Evolutionary conservation across 2,888 invertebrate species (phyloP).

Genomic region (Lithophane leautieri): DNA sequence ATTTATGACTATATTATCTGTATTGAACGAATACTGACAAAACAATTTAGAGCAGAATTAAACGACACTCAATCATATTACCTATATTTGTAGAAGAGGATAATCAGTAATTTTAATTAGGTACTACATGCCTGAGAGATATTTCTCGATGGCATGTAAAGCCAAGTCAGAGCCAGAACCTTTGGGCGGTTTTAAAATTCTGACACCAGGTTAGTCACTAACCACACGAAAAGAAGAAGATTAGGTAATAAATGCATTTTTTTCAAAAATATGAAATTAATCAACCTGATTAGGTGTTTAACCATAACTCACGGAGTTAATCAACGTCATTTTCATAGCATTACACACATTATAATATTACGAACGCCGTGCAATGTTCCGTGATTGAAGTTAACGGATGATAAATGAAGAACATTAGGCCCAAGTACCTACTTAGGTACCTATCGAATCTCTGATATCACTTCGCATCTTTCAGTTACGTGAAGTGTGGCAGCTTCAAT

Average conservation of each 20-base stretch:
- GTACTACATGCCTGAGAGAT: too few relatives aligned
- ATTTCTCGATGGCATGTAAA: too few relatives aligned
- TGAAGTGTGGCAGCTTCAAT: neutral
- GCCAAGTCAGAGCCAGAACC: too few relatives aligned
- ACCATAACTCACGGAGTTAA: neutral
- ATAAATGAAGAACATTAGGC: conserved; percentile 17
- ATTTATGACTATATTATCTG: too few relatives aligned
- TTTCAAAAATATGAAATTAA: neutral
- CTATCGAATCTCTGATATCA: neutral
- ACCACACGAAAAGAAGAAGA: too few relatives aligned
- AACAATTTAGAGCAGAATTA: neutral
- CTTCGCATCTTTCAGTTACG: conserved; percentile 5
- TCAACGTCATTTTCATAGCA: conserved; percentile 11
- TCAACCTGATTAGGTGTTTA: neutral
- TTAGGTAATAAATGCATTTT: neutral
- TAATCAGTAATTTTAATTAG: too few relatives aligned
- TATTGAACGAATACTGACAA: neutral
- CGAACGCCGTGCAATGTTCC: neutral
- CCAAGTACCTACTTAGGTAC: neutral
- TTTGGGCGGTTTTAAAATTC: too few relatives aligned
- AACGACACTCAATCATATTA: neutral
- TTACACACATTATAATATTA: conserved; percentile 8
- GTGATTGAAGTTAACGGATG: neutral
- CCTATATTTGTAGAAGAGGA: neutral
- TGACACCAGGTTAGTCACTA: too few relatives aligned